Evolutionary conservation across 2,113 vertebrate species (phyloP), one percentile per base, ranked within the genome.

Genomic region (Aramus guarauna): DNA sequence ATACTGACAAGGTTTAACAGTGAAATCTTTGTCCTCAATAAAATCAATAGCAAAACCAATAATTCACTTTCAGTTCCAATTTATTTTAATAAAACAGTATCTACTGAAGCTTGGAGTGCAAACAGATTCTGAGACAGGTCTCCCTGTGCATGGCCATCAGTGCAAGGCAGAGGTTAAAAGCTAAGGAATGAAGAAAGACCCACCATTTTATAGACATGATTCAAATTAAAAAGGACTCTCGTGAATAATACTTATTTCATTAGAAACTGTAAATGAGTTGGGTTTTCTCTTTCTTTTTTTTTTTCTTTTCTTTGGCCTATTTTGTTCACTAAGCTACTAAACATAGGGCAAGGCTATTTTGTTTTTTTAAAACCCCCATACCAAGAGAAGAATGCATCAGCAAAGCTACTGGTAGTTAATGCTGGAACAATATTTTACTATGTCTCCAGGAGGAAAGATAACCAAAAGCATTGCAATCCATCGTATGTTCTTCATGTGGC

Each of bases 401-500:
- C n/a, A 71, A 88, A 87, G 34, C 39, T 79, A 52, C 64, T 63
- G 1, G 1, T 29, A 69, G 14, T 58, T 58, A 69, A 67, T 29
- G 3, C 18, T 77, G 17, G 21, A 83, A 48, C 6, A 19, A 5
- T 74, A 72, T 84, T 84, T 86, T 80, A 72, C 15, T 27, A 6
- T 12, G n/a, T 34, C 20, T 69, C 27, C 26, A 34, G 22, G 13
- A 69, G 18, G 27, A 93, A 37, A 17, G 11, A 24, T 7, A 63
- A 30, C 3, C 1, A 73, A 41, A 64, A 69, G 3, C 41, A 30
- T 3, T 43, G 43, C 80, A 80, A 80, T 5, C 9, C 56, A 26
- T 0, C 9, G 12, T 41, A 56, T 10, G 6, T 3, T 60, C 4
- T 26, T 43, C 19, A 26, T 1, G 4, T 5, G 15, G 7, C 6